Evolutionary conservation across 1,140 invertebrate species (phyloP).

Genomic region (Euura saliciscinereae): DNA sequence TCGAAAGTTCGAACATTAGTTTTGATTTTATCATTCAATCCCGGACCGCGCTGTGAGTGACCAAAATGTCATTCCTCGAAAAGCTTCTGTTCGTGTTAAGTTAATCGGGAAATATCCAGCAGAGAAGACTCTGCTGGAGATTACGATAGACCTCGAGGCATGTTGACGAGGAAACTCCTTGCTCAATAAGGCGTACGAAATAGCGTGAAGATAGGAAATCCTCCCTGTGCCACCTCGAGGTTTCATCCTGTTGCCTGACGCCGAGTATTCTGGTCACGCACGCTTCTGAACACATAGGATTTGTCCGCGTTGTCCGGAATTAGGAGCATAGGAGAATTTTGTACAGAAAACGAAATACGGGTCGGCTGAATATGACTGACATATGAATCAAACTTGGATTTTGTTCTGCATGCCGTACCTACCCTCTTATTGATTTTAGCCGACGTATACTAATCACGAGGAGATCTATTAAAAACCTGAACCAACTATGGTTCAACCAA

Average conservation of each 20-base stretch:
- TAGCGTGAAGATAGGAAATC: neutral
- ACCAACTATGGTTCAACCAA: neutral
- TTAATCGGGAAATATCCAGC: no score
- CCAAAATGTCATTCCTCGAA: no score
- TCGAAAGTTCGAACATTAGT: no score
- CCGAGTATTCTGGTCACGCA: neutral
- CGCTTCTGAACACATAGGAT: conserved; percentile 2
- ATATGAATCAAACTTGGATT: no score
- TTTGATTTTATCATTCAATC: no score
- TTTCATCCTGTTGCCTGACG: neutral
- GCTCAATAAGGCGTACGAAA: neutral
- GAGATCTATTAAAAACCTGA: no score
- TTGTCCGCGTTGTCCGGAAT: conserved; percentile 4
- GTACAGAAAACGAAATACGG: neutral
- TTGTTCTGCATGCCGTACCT: no score
- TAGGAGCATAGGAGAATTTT: conserved; percentile 3
- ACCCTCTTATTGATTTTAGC: no score
- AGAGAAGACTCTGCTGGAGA: no score
- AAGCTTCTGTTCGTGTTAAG: no score
- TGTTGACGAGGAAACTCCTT: neutral
- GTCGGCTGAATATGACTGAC: neutral
- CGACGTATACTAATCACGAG: no score
- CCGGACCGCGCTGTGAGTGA: no score
- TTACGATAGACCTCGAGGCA: neutral
- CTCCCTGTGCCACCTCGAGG: neutral